Base-by-base conservation (phyloP, 2,888 invertebrate species). In the Amblyjoppa proteus region DNA sequence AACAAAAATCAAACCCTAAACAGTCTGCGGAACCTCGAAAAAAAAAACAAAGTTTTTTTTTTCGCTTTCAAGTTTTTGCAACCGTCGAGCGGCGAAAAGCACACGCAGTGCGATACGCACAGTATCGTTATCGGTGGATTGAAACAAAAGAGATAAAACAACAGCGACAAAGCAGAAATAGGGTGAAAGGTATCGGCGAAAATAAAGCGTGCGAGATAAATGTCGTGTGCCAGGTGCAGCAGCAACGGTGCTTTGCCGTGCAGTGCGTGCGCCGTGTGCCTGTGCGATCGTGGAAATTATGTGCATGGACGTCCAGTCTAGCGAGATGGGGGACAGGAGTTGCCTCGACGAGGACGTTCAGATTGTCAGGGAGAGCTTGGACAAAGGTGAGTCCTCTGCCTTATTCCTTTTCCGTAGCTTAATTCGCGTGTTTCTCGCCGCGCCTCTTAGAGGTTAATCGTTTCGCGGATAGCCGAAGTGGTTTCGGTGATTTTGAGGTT, bases 281-380 rank as follows among this genome's bases (percentile, higher is more conserved):
- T 66, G 85, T 82, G 61, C 73, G 73, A 83, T 68, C 68, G 83
- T 88, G 87, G 87, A 90, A 93, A 93, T 93, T 93, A 94, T 94
- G 94, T 94, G 94, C 89, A 93, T 94, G 93, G 94, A 94, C 90
- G 90, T 93, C 89, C 93, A 91, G 90, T 89, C 90, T 91, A 92
- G 90, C 91, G 92, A 93, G 89, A 94, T 93, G 93, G 92, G 90
- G 84, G 93, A 93, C 90, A 91, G 90, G 89, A 91, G 87, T 87
- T 85, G 78, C 80, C 87, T 89, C 90, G 93, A 94, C 88, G 93
- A 94, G 71, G 94, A 94, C 87, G 92, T 94, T 83, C 91, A 93
- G 87, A 93, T 94, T 88, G 91, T 94, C 85, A 92, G 93, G 86
- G 92, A 91, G 74, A 90, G 89, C 87, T 87, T 94, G 79, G 91